Base-by-base conservation (phyloP, 2,888 invertebrate species). In the Drosophila anceps region DNA sequence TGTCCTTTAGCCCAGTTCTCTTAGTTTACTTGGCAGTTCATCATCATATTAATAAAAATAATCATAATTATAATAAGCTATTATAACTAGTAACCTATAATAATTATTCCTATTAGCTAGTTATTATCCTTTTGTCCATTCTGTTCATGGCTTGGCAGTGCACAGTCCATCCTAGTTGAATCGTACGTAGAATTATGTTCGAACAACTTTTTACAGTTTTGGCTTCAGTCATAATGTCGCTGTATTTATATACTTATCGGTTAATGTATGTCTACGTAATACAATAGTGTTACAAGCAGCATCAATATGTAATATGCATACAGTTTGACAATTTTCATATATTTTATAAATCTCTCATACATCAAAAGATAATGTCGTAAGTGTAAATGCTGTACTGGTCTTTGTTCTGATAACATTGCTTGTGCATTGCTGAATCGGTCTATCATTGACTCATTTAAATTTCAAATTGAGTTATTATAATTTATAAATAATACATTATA, bases 401-500 rank as follows among this genome's bases (percentile, higher is more conserved):
- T 24, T 58, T 3, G 15, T 58, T 33, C 15, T 24, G 15, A 5
- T 33, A 20, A 43, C 24, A 0, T 10, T 33, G 4, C n/a, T 58
- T 6, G n/a, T 58, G 4, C 43, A 58, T 58, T 58, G 57, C 3
- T 12, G 44, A 24, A 33, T 44, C 12, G 44, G 57, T 3, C 7
- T 33, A 9, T 29, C 44, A 6, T 20, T 58, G 12, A 33, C 3
- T 0, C 10, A 24, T 12, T 58, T 33, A 7, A 24, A 44, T 4
- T 12, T 44, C 0, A 44, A 58, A 33, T 43, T 58, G 10, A 6
- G 31, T 57, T 24, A 15, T 13, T 13, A n/a, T n/a, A n/a, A n/a
- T 9, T 13, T 54, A 12, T 7, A 37, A 8, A 24, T 13, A 1
- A 1, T 29, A 48, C n/a, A n/a, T 13, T 54, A 12, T 7, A 37